Percentiles rank a stretch among this genome's conserved stretches.
Evolutionary conservation across 2,888 invertebrate genomes (phyloP).

Genomic region (Folsomia candida): DNA sequence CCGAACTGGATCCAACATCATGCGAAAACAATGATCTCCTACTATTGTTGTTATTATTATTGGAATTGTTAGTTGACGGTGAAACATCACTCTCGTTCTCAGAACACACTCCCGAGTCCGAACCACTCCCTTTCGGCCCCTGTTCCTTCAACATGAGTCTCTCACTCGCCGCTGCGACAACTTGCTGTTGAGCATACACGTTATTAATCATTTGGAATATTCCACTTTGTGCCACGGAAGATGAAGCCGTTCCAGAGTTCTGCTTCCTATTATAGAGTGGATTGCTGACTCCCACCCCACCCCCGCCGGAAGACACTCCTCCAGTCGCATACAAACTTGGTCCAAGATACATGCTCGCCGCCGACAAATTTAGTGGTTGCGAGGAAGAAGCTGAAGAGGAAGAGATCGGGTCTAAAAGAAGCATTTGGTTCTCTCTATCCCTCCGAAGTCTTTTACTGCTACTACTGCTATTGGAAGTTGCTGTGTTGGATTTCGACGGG

Average conservation of each 20-base stretch:
- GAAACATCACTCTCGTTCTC: slow-evolving; percentile 48
- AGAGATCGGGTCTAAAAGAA: neutral
- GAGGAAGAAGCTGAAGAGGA: neutral
- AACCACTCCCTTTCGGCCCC: slow-evolving; percentile 43
- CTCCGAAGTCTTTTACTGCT: slow-evolving; percentile 1
- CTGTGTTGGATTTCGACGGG: slow-evolving; percentile 18
- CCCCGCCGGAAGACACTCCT: neutral
- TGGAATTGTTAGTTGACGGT: slow-evolving; percentile 31
- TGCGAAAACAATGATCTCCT: slow-evolving; percentile 32
- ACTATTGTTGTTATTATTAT: slow-evolving; percentile 11
- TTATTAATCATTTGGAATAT: slow-evolving; percentile 4
- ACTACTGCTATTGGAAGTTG: no score
- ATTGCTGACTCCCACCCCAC: neutral
- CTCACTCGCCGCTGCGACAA: slow-evolving; percentile 24
- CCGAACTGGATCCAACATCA: slow-evolving; percentile 21
- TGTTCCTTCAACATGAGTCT: neutral
- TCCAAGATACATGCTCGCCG: neutral
- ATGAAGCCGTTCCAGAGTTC: neutral
- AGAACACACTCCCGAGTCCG: slow-evolving; percentile 48
- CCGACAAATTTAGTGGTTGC: neutral
- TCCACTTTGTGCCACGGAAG: neutral
- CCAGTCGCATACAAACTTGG: neutral
- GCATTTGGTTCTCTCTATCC: neutral
- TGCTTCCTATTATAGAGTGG: neutral
- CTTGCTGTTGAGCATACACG: slow-evolving; percentile 2